Percentiles rank a stretch among this genome's conserved stretches.
These are phyloP conservation scores for Drosophila pegasa DNA, from an alignment of 2,888 invertebrate species.

Conservation along the genomic window DNA sequence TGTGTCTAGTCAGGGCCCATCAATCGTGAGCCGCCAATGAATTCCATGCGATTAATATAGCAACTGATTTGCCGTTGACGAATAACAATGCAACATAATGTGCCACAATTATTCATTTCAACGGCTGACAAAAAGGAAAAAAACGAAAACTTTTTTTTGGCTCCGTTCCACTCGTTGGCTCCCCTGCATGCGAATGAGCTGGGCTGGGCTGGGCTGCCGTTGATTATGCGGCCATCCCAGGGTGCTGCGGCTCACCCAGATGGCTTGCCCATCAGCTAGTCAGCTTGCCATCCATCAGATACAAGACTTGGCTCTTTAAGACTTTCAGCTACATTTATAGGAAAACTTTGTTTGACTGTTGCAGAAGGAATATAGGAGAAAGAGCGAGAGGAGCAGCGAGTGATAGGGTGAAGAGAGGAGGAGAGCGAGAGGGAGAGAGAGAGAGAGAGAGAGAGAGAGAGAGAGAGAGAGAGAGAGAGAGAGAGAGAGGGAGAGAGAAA, in stretches of 20 bases:
- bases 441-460: not conserved
- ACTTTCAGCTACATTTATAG: slow-evolving; percentile 14
- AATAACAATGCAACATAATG: slow-evolving; percentile 80
- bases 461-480: not conserved
- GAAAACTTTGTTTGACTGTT: slow-evolving; percentile 8
- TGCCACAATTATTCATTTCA: slow-evolving; percentile 76
- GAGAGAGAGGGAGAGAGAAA: not conserved
- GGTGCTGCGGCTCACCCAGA: slow-evolving; percentile 14
- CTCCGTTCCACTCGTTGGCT: slow-evolving; percentile 27
- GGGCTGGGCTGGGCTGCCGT: slow-evolving; percentile 12
- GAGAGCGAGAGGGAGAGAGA: not conserved
- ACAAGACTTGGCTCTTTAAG: slow-evolving; percentile 2
- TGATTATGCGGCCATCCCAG: slow-evolving; percentile 9
- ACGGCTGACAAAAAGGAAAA: slow-evolving; percentile 14
- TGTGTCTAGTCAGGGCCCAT: slow-evolving; percentile 50
- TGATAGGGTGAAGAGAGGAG: too few relatives aligned
- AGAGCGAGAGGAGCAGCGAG: too few relatives aligned
- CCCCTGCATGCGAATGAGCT: slow-evolving; percentile 27
- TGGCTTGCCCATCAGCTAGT: slow-evolving; percentile 13
- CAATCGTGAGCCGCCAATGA: slow-evolving; percentile 68
- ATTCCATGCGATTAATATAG: slow-evolving; percentile 75
- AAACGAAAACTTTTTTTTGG: slow-evolving; percentile 18
- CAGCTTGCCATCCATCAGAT: slow-evolving; percentile 27
- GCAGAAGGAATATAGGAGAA: not conserved
- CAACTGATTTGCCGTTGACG: slow-evolving; percentile 79